phyloP scores from a whole-genome alignment of 2,113 vertebrate species.

The Numenius arquata region DNA sequence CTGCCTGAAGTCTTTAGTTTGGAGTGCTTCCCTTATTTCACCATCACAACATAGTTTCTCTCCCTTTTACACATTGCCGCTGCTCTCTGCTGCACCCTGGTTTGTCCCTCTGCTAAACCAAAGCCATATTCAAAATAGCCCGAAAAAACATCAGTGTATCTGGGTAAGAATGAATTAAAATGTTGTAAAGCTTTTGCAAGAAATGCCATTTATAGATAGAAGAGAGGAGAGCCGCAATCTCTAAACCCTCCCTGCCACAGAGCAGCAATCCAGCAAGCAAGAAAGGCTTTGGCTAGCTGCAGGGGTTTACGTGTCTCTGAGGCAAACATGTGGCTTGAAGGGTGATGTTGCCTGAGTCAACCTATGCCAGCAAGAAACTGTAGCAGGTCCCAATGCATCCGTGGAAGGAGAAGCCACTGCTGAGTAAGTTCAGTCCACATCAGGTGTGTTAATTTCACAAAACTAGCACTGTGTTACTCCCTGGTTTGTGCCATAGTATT shows the following conservation, averaged over 20 bases:
- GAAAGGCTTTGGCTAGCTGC: neutral
- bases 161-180: neutral
- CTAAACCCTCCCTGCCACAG: neutral
- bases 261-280: neutral
- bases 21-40: neutral
- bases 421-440: neutral
- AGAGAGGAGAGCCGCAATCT: neutral
- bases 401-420: neutral
- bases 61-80: accelerated
- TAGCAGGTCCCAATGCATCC: neutral
- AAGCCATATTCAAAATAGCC: neutral
- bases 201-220: neutral
- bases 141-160: neutral
- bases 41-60: neutral
- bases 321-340: neutral
- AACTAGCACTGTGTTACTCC: neutral
- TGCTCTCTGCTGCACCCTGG: neutral
- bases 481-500: neutral
- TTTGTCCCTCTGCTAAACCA: neutral
- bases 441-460: neutral
- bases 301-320: neutral
- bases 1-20: slow-evolving; percentile 10
- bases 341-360: neutral
- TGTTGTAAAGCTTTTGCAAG: neutral
- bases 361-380: neutral